Percentiles rank a stretch among this genome's conserved stretches.
Conservation (phyloP, 2,888 invertebrate genomes). For the Pimpla rufipes region DNA sequence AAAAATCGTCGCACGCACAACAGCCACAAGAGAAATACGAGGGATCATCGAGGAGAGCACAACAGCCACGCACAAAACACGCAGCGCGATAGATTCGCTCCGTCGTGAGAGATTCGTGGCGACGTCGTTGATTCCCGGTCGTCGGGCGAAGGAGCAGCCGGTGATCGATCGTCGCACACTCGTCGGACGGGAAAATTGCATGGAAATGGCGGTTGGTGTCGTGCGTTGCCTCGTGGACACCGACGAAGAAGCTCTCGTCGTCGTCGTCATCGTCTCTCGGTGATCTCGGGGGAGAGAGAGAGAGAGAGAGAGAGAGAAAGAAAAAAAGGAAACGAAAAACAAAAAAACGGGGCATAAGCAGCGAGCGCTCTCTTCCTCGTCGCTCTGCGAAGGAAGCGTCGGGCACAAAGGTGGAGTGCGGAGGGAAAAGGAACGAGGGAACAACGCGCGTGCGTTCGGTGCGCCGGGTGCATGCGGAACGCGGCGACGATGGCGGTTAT, state of each 20-base stretch:
- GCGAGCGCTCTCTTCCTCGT: no score
- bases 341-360: no score
- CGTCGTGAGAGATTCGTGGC: not conserved
- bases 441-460: slow-evolving; percentile 27
- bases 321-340: not conserved
- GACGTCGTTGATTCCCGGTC: slow-evolving; percentile 12
- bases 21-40: not conserved
- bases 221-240: not conserved
- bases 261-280: not conserved
- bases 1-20: not conserved
- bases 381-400: not conserved
- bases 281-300: no score
- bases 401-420: not conserved
- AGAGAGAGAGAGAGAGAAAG: not conserved
- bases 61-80: not conserved
- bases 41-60: no score
- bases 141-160: not conserved
- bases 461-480: slow-evolving; percentile 50
- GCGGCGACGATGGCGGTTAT: slow-evolving; percentile 59
- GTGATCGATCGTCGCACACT: slow-evolving; percentile 6
- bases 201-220: slow-evolving; percentile 48
- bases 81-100: no score
- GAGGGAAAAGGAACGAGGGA: not conserved
- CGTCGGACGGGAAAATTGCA: slow-evolving; percentile 32
- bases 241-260: not conserved